Percentiles rank a stretch among this genome's conserved stretches.
Conservation (phyloP, 2,113 vertebrate genomes). For the Tetrax tetrax region DNA sequence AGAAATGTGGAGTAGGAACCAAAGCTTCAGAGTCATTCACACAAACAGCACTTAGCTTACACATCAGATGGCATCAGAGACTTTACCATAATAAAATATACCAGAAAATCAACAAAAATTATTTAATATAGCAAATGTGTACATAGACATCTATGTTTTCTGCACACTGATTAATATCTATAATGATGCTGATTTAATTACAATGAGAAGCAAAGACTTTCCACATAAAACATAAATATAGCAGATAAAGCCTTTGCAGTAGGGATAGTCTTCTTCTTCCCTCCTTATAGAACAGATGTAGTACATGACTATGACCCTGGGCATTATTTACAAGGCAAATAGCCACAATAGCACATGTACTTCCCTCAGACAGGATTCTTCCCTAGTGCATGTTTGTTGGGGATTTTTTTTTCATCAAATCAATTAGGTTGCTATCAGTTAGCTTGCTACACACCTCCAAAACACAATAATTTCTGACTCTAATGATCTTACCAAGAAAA, state of each 20-base stretch:
- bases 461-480: background rate
- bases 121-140: background rate
- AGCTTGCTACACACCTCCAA: background rate
- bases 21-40: background rate
- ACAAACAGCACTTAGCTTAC: background rate
- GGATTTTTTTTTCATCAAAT: background rate
- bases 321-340: background rate
- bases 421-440: background rate
- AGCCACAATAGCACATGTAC: background rate
- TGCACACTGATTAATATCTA: background rate
- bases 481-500: conserved; percentile 77
- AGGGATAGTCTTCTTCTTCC: background rate
- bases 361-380: background rate
- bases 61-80: background rate
- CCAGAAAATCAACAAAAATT: background rate
- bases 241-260: background rate
- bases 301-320: background rate
- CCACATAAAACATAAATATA: background rate
- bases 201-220: background rate
- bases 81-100: background rate
- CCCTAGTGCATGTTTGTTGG: background rate
- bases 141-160: background rate
- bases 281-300: background rate
- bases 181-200: background rate
- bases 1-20: background rate